Evolutionary conservation across 2,797 vertebrate genomes (phyloP).

Genomic region (Merluccius polli): DNA sequence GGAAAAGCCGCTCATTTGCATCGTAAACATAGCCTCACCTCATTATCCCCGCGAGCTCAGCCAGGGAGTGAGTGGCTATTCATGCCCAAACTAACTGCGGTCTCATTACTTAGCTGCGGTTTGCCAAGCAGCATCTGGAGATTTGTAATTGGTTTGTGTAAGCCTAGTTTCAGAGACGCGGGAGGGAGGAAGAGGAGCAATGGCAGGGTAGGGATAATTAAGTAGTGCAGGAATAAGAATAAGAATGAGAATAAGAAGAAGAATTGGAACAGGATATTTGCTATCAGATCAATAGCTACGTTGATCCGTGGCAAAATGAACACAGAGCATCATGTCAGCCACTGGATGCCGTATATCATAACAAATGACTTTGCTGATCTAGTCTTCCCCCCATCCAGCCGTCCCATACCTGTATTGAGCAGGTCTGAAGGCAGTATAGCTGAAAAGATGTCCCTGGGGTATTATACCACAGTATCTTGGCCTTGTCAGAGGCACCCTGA

Average conservation of each 20-base stretch:
- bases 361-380: neutral
- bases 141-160: constrained; percentile 42
- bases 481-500: neutral
- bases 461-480: neutral
- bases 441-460: neutral
- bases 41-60: constrained; percentile 22
- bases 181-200: constrained; percentile 11
- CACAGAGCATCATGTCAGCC: neutral
- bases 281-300: neutral
- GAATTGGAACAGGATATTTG: neutral
- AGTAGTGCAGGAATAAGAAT: neutral
- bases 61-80: constrained; percentile 26
- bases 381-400: neutral
- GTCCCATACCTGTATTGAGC: neutral
- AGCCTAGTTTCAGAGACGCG: neutral
- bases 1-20: constrained; percentile 16
- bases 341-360: neutral
- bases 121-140: constrained; percentile 20
- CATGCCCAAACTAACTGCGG: constrained; percentile 20
- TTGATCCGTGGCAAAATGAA: neutral
- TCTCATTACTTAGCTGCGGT: constrained; percentile 20
- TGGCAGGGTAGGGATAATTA: constrained; percentile 1
- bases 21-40: constrained; percentile 41
- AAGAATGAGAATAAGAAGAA: neutral
- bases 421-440: neutral